These are phyloP conservation scores for Harpagus bidentatus DNA, from an alignment of 2,113 vertebrate species.

Conservation along the genomic window DNA sequence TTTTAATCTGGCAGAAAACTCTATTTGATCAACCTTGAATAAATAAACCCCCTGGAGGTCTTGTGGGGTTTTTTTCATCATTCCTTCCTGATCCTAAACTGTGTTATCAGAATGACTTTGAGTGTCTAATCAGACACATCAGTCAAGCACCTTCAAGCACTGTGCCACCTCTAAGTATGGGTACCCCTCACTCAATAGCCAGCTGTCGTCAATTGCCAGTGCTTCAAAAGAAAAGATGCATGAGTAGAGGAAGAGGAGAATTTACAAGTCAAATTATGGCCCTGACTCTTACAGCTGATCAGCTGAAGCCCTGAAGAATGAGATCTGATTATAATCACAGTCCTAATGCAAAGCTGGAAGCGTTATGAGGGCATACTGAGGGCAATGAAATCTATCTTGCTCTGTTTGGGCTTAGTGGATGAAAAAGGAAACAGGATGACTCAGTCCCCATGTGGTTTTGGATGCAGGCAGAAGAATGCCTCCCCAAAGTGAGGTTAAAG, in stretches of 20 bases:
- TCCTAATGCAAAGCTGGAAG: slow-evolving; percentile 17
- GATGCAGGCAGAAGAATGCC: background rate
- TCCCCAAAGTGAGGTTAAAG: background rate
- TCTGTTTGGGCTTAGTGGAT: background rate
- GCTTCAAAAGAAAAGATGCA: slow-evolving; percentile 44
- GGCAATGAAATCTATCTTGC: slow-evolving; percentile 14
- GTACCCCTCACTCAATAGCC: slow-evolving; percentile 19
- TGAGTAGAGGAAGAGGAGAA: slow-evolving; percentile 47
- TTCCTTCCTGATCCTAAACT: slow-evolving; percentile 16
- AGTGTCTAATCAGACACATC: slow-evolving; percentile 42
- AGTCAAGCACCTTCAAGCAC: slow-evolving; percentile 40
- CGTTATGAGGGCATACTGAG: slow-evolving; percentile 19
- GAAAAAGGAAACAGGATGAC: slow-evolving; percentile 24
- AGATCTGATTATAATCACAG: slow-evolving; percentile 63
- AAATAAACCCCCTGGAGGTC: background rate
- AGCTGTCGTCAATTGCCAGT: slow-evolving; percentile 50
- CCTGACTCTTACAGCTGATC: slow-evolving; percentile 43
- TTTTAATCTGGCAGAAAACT: background rate
- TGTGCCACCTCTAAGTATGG: background rate
- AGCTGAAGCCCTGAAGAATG: slow-evolving; percentile 47
- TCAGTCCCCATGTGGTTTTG: background rate
- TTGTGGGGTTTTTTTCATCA: background rate
- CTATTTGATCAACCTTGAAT: background rate
- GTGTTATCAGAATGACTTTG: background rate
- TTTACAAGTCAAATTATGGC: slow-evolving; percentile 57